Evolutionary conservation across 2,113 vertebrate genomes (phyloP).

Genomic region (Hemiscyllium ocellatum): DNA sequence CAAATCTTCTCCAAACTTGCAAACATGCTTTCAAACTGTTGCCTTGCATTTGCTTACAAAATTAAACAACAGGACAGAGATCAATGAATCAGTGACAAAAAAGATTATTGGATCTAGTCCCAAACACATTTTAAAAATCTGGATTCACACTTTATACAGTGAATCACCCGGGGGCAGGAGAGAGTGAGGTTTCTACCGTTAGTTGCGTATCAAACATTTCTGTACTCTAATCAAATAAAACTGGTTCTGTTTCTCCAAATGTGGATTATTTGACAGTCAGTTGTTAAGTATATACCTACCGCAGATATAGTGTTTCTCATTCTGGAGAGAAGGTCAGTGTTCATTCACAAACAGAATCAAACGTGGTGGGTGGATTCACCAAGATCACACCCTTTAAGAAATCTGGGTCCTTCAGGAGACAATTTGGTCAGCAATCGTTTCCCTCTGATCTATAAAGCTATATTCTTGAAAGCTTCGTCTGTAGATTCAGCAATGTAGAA

Average conservation of each 20-base stretch:
- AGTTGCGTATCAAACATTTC: not conserved
- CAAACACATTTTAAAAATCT: not conserved
- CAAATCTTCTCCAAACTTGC: too few relatives aligned
- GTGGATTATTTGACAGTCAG: not conserved
- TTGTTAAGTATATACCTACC: not conserved
- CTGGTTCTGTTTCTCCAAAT: not conserved
- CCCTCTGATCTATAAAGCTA: not conserved
- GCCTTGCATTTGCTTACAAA: not conserved
- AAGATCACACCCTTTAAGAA: not conserved
- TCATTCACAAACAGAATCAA: slow-evolving; percentile 6
- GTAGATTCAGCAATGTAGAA: not conserved
- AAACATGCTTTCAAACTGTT: not conserved
- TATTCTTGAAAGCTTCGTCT: not conserved
- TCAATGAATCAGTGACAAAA: not conserved
- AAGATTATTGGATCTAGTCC: not conserved
- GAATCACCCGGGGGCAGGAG: not conserved
- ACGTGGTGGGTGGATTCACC: not conserved
- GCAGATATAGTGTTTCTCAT: not conserved
- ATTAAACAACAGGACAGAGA: not conserved
- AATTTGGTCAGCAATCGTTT: not conserved
- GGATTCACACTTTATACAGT: not conserved
- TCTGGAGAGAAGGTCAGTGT: not conserved
- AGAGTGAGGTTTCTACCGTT: not conserved
- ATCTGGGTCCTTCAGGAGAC: not conserved
- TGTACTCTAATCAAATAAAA: not conserved